Base-by-base conservation (phyloP, 2,113 vertebrate species). In the Catharus fuscescens region DNA sequence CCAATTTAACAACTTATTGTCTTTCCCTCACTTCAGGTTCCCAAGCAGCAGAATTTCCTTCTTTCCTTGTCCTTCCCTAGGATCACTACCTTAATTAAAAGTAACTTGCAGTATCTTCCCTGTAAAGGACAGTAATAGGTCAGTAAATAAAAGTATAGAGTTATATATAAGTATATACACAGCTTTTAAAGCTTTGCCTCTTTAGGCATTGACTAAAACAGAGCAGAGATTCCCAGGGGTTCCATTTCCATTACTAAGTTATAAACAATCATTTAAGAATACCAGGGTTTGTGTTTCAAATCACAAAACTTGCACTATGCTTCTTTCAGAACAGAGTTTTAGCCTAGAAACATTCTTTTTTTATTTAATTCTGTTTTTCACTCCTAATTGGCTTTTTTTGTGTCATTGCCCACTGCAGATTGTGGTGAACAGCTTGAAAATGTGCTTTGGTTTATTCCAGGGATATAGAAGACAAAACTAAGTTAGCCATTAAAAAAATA, bases 51-150 rank as follows among this genome's bases (percentile, higher is more conserved):
- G 59, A 53, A 59, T 42, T 67, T 64, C 45, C 26, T 18, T 53
- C 23, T 80, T 59, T 64, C 32, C 59, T 48, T 54, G 31, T 40
- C 15, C 7, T 60, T 21, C 60, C 32, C 28, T 17, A 50, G 57
- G 59, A 83, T 59, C 24, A 14, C 26, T 24, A 12, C 54, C 31
- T 90, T 92, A 80, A 81, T 73, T 84, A 78, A 87, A 84, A 64
- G 17, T 50, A 52, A 57, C 26, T 44, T 90, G 32, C 6, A 54
- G 24, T 26, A 32, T 67, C 66, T 66, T 66, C 61, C 61, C 23
- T 28, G 20, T 21, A 45, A 56, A 86, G 40, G 31, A 57, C 72
- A 67, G 38, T 20, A 62, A 40, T 3, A 29, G 28, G 15, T n/a
- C 53, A 66, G 36, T 31, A 76, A 74, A 76, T 50, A 53, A 31